These are phyloP conservation scores for Strix uralensis DNA, from an alignment of 2,113 vertebrate genomes.

Conservation along the genomic window DNA sequence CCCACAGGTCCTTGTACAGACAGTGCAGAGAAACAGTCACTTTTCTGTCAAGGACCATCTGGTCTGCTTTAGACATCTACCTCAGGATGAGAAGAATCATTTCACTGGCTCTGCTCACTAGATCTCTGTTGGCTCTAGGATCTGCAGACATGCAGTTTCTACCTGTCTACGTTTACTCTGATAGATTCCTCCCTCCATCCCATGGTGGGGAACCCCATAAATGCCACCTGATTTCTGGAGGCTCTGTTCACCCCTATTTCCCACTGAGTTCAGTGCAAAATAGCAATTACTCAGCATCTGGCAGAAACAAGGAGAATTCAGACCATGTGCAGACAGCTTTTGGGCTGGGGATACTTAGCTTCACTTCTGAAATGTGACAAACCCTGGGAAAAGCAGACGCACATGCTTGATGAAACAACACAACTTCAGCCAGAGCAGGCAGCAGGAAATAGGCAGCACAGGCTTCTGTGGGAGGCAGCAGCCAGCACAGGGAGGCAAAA, in stretches of 20 bases:
- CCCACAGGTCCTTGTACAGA: neutral
- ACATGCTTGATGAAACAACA: neutral
- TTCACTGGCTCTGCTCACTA: neutral
- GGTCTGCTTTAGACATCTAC: neutral
- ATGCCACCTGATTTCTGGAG: neutral
- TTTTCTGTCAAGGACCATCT: neutral
- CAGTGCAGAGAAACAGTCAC: neutral
- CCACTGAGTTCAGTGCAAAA: neutral
- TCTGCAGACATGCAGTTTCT: neutral
- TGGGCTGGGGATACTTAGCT: neutral
- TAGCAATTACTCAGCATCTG: neutral
- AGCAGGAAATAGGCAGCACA: neutral
- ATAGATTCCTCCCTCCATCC: neutral
- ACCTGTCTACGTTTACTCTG: neutral
- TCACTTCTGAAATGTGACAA: neutral
- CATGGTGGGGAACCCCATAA: neutral
- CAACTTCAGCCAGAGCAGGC: neutral
- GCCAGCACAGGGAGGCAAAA: neutral
- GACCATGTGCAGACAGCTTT: neutral
- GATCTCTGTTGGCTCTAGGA: neutral
- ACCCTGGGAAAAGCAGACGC: neutral
- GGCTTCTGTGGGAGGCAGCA: neutral
- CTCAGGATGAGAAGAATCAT: neutral
- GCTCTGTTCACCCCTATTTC: neutral
- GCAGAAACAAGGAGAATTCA: neutral